phyloP scores from a whole-genome alignment of 2,113 vertebrate species.

The Apaloderma vittatum region DNA sequence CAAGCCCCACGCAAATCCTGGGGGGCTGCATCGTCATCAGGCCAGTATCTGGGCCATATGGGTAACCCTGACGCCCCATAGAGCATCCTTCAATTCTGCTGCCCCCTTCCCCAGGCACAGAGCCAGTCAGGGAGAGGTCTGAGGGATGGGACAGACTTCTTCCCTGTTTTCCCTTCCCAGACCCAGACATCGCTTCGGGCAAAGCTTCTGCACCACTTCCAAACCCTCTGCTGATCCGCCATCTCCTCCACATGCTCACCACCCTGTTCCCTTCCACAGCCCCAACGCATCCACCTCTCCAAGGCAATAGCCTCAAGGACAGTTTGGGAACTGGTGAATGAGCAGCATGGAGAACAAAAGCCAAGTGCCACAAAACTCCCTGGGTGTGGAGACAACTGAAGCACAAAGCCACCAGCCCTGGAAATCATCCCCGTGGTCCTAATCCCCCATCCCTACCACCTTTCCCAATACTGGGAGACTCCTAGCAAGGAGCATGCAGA shows the following conservation, averaged over 20 bases:
- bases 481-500: background rate
- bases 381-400: background rate
- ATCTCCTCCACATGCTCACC: background rate
- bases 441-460: background rate
- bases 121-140: background rate
- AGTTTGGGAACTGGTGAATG: fast-evolving
- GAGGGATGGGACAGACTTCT: background rate
- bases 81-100: background rate
- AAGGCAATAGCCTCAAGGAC: background rate
- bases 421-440: background rate
- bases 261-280: background rate
- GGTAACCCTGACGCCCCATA: background rate
- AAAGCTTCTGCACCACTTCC: background rate
- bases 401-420: background rate
- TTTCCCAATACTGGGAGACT: background rate
- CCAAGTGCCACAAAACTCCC: background rate
- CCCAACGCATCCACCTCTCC: background rate
- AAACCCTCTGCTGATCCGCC: background rate
- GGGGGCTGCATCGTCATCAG: background rate
- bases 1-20: background rate
- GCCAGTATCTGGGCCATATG: fast-evolving
- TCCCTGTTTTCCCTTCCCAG: background rate
- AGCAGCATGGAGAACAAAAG: background rate
- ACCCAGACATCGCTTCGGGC: fast-evolving
- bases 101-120: background rate